Evolutionary conservation across 2,888 invertebrate genomes (phyloP).

Genomic region (Melanostoma scalare): DNA sequence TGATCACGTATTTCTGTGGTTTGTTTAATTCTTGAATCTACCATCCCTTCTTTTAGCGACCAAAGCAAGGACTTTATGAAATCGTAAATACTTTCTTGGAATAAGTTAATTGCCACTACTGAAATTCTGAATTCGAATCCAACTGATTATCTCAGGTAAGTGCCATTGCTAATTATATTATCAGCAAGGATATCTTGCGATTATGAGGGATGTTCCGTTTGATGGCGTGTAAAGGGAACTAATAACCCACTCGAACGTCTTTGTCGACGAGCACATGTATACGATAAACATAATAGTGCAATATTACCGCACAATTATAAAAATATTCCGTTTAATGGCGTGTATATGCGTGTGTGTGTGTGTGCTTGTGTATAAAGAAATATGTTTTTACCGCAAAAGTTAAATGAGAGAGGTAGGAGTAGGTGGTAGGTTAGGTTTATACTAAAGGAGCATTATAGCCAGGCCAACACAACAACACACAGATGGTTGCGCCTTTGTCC

Average conservation of each 20-base stretch:
- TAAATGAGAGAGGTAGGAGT: constrained; percentile 6
- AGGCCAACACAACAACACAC: constrained; percentile 7
- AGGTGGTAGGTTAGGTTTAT: neutral
- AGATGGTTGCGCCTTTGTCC: constrained; percentile 51
- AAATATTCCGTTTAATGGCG: neutral
- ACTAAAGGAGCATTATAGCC: neutral
- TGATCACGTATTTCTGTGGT: constrained; percentile 66
- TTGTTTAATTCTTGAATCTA: constrained; percentile 60
- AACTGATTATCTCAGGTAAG: constrained; percentile 15
- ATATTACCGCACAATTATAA: constrained; percentile 18
- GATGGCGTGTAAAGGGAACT: neutral
- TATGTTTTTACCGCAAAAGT: constrained; percentile 8
- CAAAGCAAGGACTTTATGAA: constrained; percentile 45
- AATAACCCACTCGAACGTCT: too few relatives aligned
- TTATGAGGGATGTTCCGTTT: neutral
- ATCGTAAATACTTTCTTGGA: constrained; percentile 58
- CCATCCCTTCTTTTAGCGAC: constrained; percentile 31
- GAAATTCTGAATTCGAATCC: neutral
- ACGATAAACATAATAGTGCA: neutral
- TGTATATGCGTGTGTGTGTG: too few relatives aligned
- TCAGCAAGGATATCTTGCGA: neutral
- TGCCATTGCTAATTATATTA: constrained; percentile 13
- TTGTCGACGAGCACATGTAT: too few relatives aligned
- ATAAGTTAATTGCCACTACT: constrained; percentile 56
- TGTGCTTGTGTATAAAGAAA: neutral